A percentile compares a stretch with the other conserved stretches of the same genome.
These are phyloP conservation scores for Apis dorsata DNA, from an alignment of 1,140 invertebrate genomes.

Conservation along the genomic window DNA sequence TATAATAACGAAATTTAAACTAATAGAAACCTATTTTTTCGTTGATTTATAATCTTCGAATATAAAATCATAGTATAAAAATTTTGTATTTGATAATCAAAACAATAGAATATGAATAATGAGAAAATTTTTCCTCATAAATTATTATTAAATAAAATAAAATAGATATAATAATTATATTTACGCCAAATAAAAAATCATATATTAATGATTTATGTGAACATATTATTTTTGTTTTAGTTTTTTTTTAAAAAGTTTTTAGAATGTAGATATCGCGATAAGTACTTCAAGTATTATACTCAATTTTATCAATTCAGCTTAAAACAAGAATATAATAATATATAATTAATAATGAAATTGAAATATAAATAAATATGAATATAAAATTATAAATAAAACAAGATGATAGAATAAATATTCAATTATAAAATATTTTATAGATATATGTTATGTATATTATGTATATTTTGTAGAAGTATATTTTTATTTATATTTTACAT, in stretches of 20 bases:
- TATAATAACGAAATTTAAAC: not conserved
- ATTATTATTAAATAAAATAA: not conserved
- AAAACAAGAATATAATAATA: too few species aligned
- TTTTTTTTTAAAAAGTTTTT: not conserved
- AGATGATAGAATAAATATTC: too few species aligned
- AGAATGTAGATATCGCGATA: not conserved
- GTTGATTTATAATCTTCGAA: not conserved
- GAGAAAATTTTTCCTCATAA: not conserved
- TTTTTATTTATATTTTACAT: too few species aligned
- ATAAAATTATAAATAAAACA: too few species aligned
- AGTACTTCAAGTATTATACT: not conserved
- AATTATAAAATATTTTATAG: too few species aligned
- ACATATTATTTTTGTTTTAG: not conserved
- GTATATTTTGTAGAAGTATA: too few species aligned
- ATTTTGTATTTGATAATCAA: not conserved
- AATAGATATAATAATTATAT: not conserved
- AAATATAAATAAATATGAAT: too few species aligned
- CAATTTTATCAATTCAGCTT: too few species aligned
- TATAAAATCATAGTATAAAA: not conserved
- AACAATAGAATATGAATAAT: not conserved
- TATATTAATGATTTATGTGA: not conserved
- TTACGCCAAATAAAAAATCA: not conserved
- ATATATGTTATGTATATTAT: too few species aligned
- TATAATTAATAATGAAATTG: too few species aligned
- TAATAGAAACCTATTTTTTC: slow-evolving; percentile 33